phyloP scores from a whole-genome alignment of 1,140 invertebrate species.

The Periplaneta americana region DNA sequence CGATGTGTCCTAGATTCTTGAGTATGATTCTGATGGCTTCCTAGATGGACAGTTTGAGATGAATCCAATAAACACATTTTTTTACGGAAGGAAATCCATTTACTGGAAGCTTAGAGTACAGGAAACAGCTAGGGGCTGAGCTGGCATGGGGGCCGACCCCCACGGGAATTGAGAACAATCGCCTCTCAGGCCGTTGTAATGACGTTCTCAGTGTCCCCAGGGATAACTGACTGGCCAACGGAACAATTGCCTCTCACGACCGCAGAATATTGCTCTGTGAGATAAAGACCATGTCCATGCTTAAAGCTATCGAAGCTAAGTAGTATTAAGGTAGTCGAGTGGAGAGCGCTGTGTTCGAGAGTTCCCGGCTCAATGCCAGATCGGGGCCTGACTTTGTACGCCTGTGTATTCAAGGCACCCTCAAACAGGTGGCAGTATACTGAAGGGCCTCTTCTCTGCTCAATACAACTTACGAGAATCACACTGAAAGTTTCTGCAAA shows the following conservation, averaged over 20 bases:
- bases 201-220: not conserved
- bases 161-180: not conserved
- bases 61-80: not conserved
- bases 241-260: not conserved
- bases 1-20: not conserved
- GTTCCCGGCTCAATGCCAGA: not conserved
- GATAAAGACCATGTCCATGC: not conserved
- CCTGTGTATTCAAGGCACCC: too few relatives aligned
- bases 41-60: not conserved
- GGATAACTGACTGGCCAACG: not conserved
- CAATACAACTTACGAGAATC: too few relatives aligned
- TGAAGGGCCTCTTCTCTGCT: too few relatives aligned
- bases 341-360: not conserved
- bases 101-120: not conserved
- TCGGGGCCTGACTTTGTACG: too few relatives aligned
- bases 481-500: too few relatives aligned
- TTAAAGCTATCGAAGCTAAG: not conserved
- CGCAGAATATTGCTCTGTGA: not conserved
- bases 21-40: not conserved
- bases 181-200: not conserved
- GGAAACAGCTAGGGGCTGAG: not conserved
- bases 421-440: too few relatives aligned
- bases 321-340: not conserved
- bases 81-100: not conserved
- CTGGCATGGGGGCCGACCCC: not conserved